Conservation (phyloP, 2,797 vertebrate species). For the Pitangus sulphuratus region DNA sequence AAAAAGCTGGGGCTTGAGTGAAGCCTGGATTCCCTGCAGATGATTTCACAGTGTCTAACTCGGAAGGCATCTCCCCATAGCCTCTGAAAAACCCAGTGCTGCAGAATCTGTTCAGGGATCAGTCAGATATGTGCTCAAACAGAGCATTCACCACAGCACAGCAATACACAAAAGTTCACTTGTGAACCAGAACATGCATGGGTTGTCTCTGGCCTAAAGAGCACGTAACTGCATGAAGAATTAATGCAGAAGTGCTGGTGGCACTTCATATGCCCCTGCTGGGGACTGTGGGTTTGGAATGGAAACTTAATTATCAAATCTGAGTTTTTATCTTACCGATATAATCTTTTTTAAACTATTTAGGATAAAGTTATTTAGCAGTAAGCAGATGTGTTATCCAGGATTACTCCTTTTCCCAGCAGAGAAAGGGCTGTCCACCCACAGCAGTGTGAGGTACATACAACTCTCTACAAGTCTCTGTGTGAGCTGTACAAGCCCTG, state of each 20-base stretch:
- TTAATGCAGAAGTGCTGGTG: neutral
- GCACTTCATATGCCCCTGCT: neutral
- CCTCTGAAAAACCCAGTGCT: neutral
- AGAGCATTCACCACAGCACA: neutral
- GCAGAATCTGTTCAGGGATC: neutral
- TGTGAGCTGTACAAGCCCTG: neutral
- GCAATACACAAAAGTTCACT: neutral
- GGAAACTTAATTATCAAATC: neutral
- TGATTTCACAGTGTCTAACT: slow-evolving; percentile 3
- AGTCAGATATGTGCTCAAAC: neutral
- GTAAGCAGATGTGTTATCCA: fast-evolving
- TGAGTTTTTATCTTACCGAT: neutral
- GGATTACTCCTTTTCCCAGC: neutral
- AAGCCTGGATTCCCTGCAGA: neutral
- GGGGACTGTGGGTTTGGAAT: neutral
- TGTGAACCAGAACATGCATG: neutral
- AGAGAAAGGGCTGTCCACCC: neutral
- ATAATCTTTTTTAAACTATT: neutral
- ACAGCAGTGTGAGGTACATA: fast-evolving
- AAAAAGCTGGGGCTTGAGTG: neutral
- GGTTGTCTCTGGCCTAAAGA: neutral
- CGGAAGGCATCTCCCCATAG: neutral
- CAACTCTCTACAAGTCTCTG: fast-evolving
- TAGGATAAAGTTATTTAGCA: neutral
- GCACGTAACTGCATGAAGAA: neutral